Base-by-base conservation (phyloP, 2,113 vertebrate species). In the Probosciger aterrimus region DNA sequence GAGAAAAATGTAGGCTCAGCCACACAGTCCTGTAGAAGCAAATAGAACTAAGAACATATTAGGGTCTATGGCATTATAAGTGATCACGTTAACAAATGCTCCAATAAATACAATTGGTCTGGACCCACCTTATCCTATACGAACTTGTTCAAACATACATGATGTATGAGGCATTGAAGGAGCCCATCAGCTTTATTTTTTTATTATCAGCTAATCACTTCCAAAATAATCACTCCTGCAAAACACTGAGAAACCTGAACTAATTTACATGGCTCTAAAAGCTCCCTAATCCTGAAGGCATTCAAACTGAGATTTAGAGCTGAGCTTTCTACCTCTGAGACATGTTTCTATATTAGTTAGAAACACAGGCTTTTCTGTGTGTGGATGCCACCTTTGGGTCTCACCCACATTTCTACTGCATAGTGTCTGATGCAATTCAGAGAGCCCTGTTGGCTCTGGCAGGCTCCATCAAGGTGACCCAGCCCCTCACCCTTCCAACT, bases 371-470 rank as follows among this genome's bases (percentile, higher is more conserved):
- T 69, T 78, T 55, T 44, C 59, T 35, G 20, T 1, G 1, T 35
- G 20, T 28, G 41, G 60, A 28, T 73, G 24, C 33, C 59, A 62
- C 46, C 46, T 55, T 25, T 18, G 3, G 44, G 22, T 47, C 52
- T 52, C 37, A 39, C 6, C 1, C 6, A 4, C 4, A 3, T 67
- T 81, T 55, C 57, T 9, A 4, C 23, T 49, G 7, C 17, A 15
- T 35, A 44, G 37, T 1, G 1, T 46, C 39, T 68, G n/a, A 65
- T 50, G 35, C 30, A 31, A 30, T 15, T 76, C 39, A 46, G 46
- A 57, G 1, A 9, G 31, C 25, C 31, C 33, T 3, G 1, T 14
- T 28, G 52, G 25, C 30, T 46, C 22, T 1, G 0, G 49, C 18
- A 27, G 41, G 41, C 43, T 64, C 33, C 8, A 4, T 28, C 50